Conservation (phyloP, 2,888 invertebrate species). For the Drosophila hawaiiensis region DNA sequence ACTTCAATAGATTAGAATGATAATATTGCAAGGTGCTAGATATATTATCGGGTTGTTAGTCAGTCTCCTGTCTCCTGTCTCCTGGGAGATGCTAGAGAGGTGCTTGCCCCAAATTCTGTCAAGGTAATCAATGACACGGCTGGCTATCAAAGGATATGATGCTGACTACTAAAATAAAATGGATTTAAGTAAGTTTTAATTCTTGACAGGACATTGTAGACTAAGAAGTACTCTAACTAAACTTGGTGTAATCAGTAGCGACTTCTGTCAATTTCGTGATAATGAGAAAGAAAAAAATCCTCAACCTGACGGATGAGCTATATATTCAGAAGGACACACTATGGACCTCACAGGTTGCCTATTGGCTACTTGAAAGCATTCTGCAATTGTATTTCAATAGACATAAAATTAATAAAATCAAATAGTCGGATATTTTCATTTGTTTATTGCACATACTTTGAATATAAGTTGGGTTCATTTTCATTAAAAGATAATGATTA, state of each 20-base stretch:
- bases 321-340: too few relatives aligned
- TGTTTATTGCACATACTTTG: neutral
- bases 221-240: neutral
- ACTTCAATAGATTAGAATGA: neutral
- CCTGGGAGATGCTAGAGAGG: neutral
- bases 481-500: neutral
- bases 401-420: too few relatives aligned
- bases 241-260: neutral
- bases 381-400: neutral
- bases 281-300: neutral
- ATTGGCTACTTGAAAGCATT: neutral
- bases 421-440: too few relatives aligned
- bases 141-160: neutral
- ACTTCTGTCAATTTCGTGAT: neutral
- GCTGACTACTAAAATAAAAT: neutral
- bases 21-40: neutral
- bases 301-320: too few relatives aligned
- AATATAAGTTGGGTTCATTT: neutral
- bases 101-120: neutral
- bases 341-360: too few relatives aligned
- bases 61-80: neutral
- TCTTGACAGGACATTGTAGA: neutral
- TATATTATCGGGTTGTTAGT: neutral
- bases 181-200: neutral
- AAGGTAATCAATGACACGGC: neutral